Evolutionary conservation across 2,113 vertebrate species (phyloP).

Genomic region (Brachypodius melanocephalos): DNA sequence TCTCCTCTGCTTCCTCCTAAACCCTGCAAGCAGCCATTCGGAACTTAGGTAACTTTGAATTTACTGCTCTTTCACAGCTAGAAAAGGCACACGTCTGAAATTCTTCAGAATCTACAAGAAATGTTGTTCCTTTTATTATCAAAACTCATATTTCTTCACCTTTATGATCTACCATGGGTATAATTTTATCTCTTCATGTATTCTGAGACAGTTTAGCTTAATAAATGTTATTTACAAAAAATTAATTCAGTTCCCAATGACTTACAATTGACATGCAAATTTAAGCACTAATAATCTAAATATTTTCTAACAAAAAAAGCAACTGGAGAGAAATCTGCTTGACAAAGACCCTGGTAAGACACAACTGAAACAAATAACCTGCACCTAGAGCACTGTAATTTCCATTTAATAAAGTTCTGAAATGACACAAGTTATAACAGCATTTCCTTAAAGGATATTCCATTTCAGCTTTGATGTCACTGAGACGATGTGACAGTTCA

Average conservation of each 20-base stretch:
- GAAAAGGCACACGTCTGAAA: neutral
- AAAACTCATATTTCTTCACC: neutral
- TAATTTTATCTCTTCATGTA: neutral
- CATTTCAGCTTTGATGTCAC: conserved; percentile 95
- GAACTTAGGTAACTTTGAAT: fast-evolving
- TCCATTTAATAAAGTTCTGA: neutral
- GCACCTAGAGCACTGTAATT: neutral
- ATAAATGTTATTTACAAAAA: neutral
- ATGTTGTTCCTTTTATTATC: neutral
- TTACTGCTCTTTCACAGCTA: neutral
- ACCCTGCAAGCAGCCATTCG: neutral
- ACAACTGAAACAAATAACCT: neutral
- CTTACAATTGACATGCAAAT: neutral
- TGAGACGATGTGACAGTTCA: conserved; percentile 93
- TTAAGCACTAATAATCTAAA: neutral
- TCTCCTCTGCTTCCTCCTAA: neutral
- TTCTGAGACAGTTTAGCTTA: neutral
- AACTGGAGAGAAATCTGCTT: neutral
- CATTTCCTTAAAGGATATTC: conserved; percentile 94
- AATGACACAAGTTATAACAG: neutral
- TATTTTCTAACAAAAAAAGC: neutral
- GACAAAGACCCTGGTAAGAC: neutral
- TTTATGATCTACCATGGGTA: neutral
- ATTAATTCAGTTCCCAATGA: neutral
- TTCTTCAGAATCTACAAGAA: neutral